Percentiles rank a stretch among this genome's conserved stretches.
Evolutionary conservation across 37 sponge, comb jelly and placozoan species (phyloP).

Genomic region (Aphrocallistes beatrix): DNA sequence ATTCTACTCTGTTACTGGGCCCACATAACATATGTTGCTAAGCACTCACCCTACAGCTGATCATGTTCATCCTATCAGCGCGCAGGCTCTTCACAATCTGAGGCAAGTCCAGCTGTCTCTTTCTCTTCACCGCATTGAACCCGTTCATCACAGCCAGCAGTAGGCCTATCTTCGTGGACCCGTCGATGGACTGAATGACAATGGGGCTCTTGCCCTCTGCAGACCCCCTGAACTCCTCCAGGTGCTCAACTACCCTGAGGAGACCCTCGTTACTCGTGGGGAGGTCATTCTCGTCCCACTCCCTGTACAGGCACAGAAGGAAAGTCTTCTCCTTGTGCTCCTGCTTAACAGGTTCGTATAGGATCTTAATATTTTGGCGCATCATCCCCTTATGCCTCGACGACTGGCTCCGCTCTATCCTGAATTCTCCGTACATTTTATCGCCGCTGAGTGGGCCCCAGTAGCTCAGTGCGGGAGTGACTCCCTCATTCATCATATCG

Average conservation of each 20-base stretch:
- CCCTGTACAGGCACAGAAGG: neutral
- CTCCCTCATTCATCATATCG: neutral
- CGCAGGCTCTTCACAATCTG: neutral
- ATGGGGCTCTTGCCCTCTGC: neutral
- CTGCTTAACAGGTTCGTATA: neutral
- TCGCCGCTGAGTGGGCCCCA: neutral
- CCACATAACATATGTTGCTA: too few relatives aligned
- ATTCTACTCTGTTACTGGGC: too few relatives aligned
- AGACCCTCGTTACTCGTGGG: neutral
- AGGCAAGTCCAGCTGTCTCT: neutral
- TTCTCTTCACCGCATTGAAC: neutral
- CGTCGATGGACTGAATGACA: neutral
- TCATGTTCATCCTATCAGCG: neutral
- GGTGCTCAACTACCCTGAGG: neutral
- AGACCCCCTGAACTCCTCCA: neutral
- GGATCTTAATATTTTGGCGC: neutral
- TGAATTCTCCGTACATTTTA: neutral
- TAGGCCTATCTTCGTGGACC: conserved; percentile 2
- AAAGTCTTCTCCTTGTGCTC: neutral
- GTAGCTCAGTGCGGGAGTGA: neutral
- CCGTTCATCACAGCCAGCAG: neutral
- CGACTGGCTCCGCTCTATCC: neutral
- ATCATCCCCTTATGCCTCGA: neutral
- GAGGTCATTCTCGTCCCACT: neutral
- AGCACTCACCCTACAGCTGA: conserved; percentile 15